These are phyloP conservation scores for Drosophila guanche DNA, from an alignment of 1,140 invertebrate genomes.

Conservation along the genomic window DNA sequence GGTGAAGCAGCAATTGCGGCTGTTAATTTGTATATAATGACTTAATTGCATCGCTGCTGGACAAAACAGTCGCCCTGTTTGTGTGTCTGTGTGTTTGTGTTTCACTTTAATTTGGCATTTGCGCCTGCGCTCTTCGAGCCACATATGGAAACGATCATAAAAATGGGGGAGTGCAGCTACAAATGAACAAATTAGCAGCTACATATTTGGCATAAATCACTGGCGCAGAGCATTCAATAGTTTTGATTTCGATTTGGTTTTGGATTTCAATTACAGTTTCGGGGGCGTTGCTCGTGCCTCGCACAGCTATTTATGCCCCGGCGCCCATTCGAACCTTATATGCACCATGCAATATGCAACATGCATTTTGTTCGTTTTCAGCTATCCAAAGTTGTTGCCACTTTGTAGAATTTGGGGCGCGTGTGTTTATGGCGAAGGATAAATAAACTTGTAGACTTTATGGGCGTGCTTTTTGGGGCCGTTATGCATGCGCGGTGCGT, in stretches of 20 bases:
- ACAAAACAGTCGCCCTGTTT: slow-evolving; percentile 38
- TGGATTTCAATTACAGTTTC: slow-evolving; percentile 5
- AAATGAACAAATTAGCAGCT: slow-evolving; percentile 58
- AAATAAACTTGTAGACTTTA: slow-evolving; percentile 67
- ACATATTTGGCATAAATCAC: slow-evolving; percentile 48
- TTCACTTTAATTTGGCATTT: slow-evolving; percentile 17
- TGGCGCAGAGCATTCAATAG: not conserved
- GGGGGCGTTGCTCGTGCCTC: slow-evolving; percentile 1
- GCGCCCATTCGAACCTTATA: slow-evolving; percentile 34
- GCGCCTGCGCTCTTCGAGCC: slow-evolving; percentile 38
- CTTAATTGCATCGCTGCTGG: slow-evolving; percentile 55
- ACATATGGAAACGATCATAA: slow-evolving; percentile 14
- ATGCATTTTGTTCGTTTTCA: slow-evolving; percentile 30
- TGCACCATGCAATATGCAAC: slow-evolving; percentile 39
- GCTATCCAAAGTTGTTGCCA: slow-evolving; percentile 30
- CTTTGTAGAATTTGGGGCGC: slow-evolving; percentile 51
- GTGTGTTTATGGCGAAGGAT: slow-evolving; percentile 64
- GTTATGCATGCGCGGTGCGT: slow-evolving; percentile 53
- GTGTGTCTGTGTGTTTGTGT: not conserved
- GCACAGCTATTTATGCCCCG: slow-evolving; percentile 46
- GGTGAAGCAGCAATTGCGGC: slow-evolving; percentile 36
- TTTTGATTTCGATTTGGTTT: slow-evolving; percentile 19
- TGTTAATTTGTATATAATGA: slow-evolving; percentile 75
- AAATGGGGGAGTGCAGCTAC: slow-evolving; percentile 26
- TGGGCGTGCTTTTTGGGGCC: slow-evolving; percentile 51